Conservation (phyloP, 2,888 invertebrate species). For the Exephanes ischioxanthus region DNA sequence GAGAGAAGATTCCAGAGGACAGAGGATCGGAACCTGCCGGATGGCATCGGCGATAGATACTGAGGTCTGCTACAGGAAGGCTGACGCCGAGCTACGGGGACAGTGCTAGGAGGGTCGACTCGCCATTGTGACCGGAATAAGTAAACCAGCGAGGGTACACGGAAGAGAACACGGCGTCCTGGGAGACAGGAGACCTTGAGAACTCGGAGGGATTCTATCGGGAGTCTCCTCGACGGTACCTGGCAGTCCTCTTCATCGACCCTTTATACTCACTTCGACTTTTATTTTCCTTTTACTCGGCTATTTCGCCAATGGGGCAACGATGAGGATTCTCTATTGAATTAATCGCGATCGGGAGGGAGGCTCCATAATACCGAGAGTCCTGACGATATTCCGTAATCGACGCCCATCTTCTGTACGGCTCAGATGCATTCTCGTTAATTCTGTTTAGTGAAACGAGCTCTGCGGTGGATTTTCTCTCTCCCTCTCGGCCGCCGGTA, state of each 20-base stretch:
- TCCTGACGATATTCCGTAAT: background rate
- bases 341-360: background rate
- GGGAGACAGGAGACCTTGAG: constrained; percentile 34
- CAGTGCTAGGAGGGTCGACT: constrained; percentile 72
- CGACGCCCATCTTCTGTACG: background rate
- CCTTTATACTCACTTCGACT: constrained; percentile 77
- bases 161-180: constrained; percentile 24
- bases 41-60: constrained; percentile 34
- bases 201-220: constrained; percentile 29
- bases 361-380: background rate
- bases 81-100: constrained; percentile 65
- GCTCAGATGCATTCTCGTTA: constrained; percentile 35
- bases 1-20: constrained; percentile 39
- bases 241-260: constrained; percentile 5
- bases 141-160: constrained; percentile 68
- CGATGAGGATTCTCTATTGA: constrained; percentile 19
- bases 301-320: constrained; percentile 1
- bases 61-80: constrained; percentile 56
- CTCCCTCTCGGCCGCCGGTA: background rate
- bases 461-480: constrained; percentile 18
- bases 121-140: constrained; percentile 79
- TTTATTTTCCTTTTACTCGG: background rate
- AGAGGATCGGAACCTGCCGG: constrained; percentile 17
- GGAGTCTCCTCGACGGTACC: constrained; percentile 13
- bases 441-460: constrained; percentile 59